Conservation (phyloP, 2,797 vertebrate genomes). For the Chromobotia macracanthus region DNA sequence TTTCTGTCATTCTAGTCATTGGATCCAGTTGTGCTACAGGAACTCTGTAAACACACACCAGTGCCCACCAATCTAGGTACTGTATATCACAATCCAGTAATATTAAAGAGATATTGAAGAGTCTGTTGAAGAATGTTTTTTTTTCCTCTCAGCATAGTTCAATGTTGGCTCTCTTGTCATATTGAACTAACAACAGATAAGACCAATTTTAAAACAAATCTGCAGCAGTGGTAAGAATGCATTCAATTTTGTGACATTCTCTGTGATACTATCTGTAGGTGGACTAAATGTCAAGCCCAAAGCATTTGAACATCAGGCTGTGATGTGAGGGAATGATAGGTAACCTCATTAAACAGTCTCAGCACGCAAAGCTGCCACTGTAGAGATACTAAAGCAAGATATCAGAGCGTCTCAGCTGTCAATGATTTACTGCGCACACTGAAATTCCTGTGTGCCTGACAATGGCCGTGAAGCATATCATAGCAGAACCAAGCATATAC, state of each 20-base stretch:
- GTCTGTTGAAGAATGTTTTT: no score
- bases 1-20: background rate
- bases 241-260: slow-evolving; percentile 6
- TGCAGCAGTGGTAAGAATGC: background rate
- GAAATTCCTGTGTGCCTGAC: background rate
- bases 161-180: background rate
- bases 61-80: background rate
- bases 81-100: background rate
- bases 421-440: background rate
- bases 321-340: slow-evolving; percentile 15
- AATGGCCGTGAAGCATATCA: background rate
- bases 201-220: background rate
- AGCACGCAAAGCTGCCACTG: background rate
- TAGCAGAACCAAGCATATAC: background rate
- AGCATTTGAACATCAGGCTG: slow-evolving; percentile 20
- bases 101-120: no score
- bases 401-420: background rate
- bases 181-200: background rate
- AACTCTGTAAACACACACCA: background rate
- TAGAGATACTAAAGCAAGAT: background rate
- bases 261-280: slow-evolving; percentile 22
- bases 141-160: background rate
- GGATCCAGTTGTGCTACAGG: no score
- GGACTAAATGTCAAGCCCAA: slow-evolving; percentile 38
- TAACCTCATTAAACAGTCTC: background rate